A percentile compares a stretch with the other conserved stretches of the same genome.
phyloP scores from a whole-genome alignment of 2,797 vertebrate species.

The Lacerta viridis region DNA sequence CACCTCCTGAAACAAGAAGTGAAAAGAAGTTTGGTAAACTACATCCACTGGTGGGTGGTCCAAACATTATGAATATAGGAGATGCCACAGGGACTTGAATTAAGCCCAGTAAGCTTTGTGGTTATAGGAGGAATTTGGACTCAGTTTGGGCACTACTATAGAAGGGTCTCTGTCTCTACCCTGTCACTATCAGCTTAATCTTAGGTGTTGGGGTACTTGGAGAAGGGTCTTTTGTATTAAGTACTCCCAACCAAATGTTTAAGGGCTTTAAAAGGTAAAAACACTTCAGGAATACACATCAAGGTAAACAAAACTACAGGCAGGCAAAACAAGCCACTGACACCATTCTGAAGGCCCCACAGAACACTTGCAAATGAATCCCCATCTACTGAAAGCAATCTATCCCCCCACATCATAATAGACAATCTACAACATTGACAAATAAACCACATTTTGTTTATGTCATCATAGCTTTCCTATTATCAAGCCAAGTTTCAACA shows the following conservation, averaged over 20 bases:
- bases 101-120: background rate
- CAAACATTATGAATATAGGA: background rate
- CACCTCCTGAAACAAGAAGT: background rate
- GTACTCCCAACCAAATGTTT: background rate
- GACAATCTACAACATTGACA: no score
- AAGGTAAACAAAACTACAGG: no score
- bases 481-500: rapidly evolving
- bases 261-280: no score
- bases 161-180: background rate
- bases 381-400: no score
- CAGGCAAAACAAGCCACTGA: no score
- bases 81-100: background rate
- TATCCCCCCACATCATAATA: no score
- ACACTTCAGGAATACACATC: no score
- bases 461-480: background rate
- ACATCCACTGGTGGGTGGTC: background rate
- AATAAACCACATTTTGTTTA: background rate
- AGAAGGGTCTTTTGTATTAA: background rate
- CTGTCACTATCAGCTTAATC: background rate
- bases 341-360: no score
- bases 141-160: background rate
- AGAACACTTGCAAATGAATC: no score
- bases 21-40: background rate
- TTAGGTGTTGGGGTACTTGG: background rate
- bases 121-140: background rate